phyloP scores from a whole-genome alignment of 2,888 invertebrate genomes.

The Hypselothyrea guttata region DNA sequence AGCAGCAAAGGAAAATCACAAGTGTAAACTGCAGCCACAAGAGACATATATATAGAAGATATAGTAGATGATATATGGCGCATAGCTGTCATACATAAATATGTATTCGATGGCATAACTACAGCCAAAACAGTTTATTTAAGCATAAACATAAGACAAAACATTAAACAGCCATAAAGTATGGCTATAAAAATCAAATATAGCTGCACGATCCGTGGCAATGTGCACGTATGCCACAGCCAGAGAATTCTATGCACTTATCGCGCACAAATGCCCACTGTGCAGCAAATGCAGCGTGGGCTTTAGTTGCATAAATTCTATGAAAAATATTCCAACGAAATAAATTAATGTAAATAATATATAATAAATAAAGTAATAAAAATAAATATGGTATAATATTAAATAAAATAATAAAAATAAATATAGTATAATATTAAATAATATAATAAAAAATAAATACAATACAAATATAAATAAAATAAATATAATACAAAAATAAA shows the following conservation, averaged over 20 bases:
- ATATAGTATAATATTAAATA: no score
- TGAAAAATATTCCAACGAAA: no score
- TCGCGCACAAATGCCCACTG: background rate
- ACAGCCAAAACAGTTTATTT: slow-evolving; percentile 38
- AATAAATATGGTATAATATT: no score
- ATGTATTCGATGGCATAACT: background rate
- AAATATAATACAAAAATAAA: no score
- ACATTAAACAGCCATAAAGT: slow-evolving; percentile 21
- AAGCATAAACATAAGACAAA: slow-evolving; percentile 34
- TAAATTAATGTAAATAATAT: no score
- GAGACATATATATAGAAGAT: slow-evolving; percentile 10
- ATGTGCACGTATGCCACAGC: slow-evolving; percentile 31
- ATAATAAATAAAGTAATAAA: no score
- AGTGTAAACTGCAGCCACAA: slow-evolving; percentile 16
- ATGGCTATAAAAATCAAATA: slow-evolving; percentile 1
- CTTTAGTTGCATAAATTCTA: no score
- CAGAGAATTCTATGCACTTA: background rate
- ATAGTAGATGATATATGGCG: no score
- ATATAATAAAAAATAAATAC: no score
- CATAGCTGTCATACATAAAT: slow-evolving; percentile 3
- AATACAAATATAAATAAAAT: no score
- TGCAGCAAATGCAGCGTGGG: no score
- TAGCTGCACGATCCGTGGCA: slow-evolving; percentile 10
- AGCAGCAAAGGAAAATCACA: background rate
- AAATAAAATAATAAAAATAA: no score